A percentile compares a stretch with the other conserved stretches of the same genome.
These are phyloP conservation scores for Pantherophis vulpinus DNA, from an alignment of 2,797 vertebrate genomes.

Conservation along the genomic window DNA sequence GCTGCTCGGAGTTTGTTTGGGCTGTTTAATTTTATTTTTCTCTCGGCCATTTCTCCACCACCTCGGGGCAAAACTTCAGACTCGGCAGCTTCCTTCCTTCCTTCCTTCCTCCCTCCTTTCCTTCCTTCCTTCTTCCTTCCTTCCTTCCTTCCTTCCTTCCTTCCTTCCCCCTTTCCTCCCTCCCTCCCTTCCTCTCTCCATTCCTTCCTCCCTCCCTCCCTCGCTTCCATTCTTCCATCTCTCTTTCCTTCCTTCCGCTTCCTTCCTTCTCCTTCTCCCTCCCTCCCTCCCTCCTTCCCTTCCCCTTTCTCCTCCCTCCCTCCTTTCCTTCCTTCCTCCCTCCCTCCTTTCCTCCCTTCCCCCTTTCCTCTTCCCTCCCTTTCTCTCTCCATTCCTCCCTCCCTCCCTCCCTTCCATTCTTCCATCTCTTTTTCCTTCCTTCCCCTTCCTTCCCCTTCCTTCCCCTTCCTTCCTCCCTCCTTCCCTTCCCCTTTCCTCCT, in stretches of 20 bases:
- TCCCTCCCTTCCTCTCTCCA: no score
- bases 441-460: no score
- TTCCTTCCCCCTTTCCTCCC: rapidly evolving
- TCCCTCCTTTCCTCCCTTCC: no score
- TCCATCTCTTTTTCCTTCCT: rapidly evolving
- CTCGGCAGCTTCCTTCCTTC: constrained; percentile 26
- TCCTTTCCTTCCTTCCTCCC: no score
- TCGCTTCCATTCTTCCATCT: no score
- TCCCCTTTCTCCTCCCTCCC: no score
- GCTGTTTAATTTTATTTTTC: background rate
- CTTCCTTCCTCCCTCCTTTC: no score
- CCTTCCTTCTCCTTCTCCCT: rapidly evolving
- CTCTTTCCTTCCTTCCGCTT: rapidly evolving
- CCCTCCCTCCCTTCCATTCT: no score
- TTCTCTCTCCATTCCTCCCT: rapidly evolving
- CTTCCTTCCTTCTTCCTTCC: rapidly evolving
- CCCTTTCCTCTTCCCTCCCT: no score
- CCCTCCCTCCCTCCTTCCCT: no score
- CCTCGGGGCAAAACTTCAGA: constrained; percentile 73
- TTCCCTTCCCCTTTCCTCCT: rapidly evolving
- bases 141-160: rapidly evolving
- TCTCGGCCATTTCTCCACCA: constrained; percentile 57
- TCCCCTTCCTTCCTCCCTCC: no score
- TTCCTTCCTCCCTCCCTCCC: rapidly evolving
- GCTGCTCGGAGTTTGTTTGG: constrained; percentile 12